Conservation (phyloP, 2,113 vertebrate species). For the Steatornis caripensis region DNA sequence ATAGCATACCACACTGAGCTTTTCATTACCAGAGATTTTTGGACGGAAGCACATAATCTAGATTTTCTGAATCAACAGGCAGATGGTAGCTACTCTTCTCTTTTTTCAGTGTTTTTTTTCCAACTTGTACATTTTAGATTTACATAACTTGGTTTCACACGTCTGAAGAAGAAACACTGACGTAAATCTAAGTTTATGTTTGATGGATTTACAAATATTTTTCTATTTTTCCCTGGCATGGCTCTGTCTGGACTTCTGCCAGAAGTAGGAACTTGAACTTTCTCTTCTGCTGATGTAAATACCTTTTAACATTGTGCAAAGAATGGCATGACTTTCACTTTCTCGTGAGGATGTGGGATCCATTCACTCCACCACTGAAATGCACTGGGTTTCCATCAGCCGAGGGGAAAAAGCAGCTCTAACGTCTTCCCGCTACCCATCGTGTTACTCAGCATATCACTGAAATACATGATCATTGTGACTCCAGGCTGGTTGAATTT, state of each 20-base stretch:
- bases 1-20: constrained; percentile 51
- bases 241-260: background rate
- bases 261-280: background rate
- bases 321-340: background rate
- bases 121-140: constrained; percentile 37
- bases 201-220: constrained; percentile 45
- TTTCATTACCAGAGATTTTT: constrained; percentile 61
- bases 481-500: background rate
- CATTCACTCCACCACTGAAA: background rate
- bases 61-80: constrained; percentile 55
- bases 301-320: background rate
- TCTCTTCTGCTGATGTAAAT: background rate
- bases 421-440: background rate
- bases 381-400: rapidly evolving
- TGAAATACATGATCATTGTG: background rate
- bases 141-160: constrained; percentile 59
- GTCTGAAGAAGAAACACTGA: constrained; percentile 45
- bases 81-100: constrained; percentile 36
- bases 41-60: constrained; percentile 35
- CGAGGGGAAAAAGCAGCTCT: background rate
- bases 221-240: background rate
- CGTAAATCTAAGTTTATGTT: constrained; percentile 53
- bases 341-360: background rate
- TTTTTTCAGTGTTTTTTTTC: background rate
- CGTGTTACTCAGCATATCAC: background rate